These are phyloP conservation scores for Formicarius rufipectus DNA, from an alignment of 2,113 vertebrate species.

Conservation along the genomic window DNA sequence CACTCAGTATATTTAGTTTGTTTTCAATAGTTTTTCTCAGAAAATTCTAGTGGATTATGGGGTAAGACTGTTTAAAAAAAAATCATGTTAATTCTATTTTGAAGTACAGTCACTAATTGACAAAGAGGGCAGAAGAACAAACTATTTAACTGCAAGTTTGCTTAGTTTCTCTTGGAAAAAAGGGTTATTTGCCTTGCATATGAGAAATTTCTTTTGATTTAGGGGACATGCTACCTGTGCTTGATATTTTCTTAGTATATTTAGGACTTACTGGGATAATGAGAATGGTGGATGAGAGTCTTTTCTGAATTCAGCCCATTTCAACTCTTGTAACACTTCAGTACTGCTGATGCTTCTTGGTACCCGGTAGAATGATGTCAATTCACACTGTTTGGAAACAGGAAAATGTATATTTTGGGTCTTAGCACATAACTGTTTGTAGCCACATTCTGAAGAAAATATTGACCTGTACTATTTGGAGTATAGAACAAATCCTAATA, in stretches of 20 bases:
- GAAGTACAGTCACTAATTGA: background rate
- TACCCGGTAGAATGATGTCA: background rate
- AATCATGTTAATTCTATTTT: background rate
- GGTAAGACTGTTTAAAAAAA: background rate
- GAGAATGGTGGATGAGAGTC: background rate
- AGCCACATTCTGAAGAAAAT: background rate
- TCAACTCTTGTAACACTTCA: background rate
- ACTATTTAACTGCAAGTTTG: background rate
- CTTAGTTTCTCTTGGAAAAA: background rate
- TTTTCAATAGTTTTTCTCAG: background rate
- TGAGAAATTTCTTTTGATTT: background rate
- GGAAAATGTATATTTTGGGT: background rate
- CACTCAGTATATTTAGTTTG: background rate
- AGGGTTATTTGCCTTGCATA: background rate
- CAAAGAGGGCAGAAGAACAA: background rate
- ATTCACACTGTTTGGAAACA: background rate
- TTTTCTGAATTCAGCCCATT: background rate
- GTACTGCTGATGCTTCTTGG: accelerated
- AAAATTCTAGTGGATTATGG: background rate
- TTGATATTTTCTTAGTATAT: background rate
- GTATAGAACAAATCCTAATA: background rate
- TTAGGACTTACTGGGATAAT: background rate
- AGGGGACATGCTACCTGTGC: background rate
- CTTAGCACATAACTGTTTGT: background rate
- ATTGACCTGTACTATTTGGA: background rate